Evolutionary conservation across 2,888 invertebrate species (phyloP).

Genomic region (Ormyrus thymus): DNA sequence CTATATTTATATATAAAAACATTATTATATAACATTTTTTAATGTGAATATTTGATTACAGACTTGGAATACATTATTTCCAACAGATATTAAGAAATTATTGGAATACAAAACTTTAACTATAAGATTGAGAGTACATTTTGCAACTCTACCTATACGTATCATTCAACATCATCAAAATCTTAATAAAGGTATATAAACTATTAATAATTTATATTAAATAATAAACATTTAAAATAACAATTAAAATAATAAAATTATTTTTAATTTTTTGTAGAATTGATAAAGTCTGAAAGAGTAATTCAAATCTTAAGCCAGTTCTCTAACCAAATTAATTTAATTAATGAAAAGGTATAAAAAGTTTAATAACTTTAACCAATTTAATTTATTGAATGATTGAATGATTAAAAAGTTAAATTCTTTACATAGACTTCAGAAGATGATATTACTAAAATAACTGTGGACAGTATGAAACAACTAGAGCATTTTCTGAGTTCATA

Average conservation of each 20-base stretch:
- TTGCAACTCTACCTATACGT: conserved; percentile 67
- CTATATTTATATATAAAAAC: background rate
- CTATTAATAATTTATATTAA: background rate
- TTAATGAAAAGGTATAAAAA: conserved; percentile 42
- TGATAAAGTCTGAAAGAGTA: conserved; percentile 13
- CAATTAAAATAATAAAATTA: background rate
- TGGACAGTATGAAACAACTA: conserved; percentile 69
- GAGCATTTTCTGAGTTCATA: conserved; percentile 72
- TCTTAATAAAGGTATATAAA: conserved; percentile 25
- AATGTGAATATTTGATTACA: conserved; percentile 55
- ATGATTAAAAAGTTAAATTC: background rate
- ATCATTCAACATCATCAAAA: conserved; percentile 50
- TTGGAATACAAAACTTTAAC: conserved; percentile 69
- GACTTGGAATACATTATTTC: conserved; percentile 67
- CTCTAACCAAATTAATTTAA: conserved; percentile 30
- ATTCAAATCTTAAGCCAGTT: conserved; percentile 29
- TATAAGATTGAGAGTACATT: conserved; percentile 70
- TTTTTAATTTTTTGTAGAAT: conserved; percentile 23
- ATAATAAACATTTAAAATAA: background rate
- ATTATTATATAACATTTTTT: background rate
- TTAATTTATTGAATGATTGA: background rate
- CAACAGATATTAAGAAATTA: conserved; percentile 61
- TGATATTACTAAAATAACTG: conserved; percentile 32
- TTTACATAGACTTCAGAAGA: conserved; percentile 43
- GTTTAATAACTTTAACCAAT: background rate